Base-by-base conservation (phyloP, 2,113 vertebrate species). In the Centropristis striata region DNA sequence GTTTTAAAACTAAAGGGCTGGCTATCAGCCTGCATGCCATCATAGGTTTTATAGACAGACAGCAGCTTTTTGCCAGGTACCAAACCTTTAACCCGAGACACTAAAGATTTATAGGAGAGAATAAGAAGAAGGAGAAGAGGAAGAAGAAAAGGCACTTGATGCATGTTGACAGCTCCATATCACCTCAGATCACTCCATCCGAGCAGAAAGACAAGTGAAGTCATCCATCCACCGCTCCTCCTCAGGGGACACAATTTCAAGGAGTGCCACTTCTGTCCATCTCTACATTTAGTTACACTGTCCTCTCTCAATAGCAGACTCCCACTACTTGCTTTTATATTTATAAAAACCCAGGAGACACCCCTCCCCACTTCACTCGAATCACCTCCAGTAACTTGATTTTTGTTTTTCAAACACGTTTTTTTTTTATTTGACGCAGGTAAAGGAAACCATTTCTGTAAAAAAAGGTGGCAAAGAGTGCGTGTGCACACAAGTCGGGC, bases 241-340 rank as follows among this genome's bases (percentile, higher is more conserved):
- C 89, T 82, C 88, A 16, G 57, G 91, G 87, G 80, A 90, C 77
- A 69, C 85, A 64, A 72, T 92, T 92, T 90, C 28, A 10, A 64
- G 63, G 57, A 71, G 70, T 69, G 64, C 73, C 82, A 71, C 59
- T 25, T 63, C 28, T 86, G 67, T 83, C 80, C 81, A 78, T 68
- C 81, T 90, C 67, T 42, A 71, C 67, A 72, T 88, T 85, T 55
- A 78, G 61, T 44, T 66, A 16, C 57, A 32, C 59, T 66, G 41
- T 54, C 27, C n/a, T 37, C 72, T 58, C 27, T 58, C 67, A 47
- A 42, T 16, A 20, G 13, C 41, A 25, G 10, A 71, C 18, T 63
- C 41, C 9, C 13, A 16, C 21, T 46, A 4, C 21, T 64, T 1
- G 4, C 54, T 36, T 50, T 66, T 25, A 75, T 63, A 42, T 69